Conservation (phyloP, 2,888 invertebrate species). For the Eurytoma adleriae region DNA sequence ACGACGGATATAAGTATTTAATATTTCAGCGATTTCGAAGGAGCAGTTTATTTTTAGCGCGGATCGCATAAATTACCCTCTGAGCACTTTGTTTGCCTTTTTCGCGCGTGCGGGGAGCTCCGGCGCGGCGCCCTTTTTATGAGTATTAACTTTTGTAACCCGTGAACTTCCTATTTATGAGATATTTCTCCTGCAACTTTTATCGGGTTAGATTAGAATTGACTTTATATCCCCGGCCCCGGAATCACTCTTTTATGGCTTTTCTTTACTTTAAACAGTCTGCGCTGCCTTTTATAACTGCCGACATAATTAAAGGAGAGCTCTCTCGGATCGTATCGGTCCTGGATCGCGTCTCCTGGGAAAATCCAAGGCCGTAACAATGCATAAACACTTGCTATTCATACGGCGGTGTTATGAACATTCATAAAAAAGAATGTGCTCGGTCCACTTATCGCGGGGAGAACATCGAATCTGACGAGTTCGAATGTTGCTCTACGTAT, state of each 20-base stretch:
- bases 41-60: neutral
- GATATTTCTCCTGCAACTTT: constrained; percentile 24
- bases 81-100: neutral
- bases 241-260: neutral
- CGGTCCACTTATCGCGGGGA: too few relatives aligned
- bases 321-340: too few relatives aligned
- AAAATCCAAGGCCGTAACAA: too few relatives aligned
- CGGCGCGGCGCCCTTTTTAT: neutral
- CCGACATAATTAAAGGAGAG: too few relatives aligned
- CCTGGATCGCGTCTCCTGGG: too few relatives aligned
- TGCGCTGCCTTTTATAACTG: neutral
- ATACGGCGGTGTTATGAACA: too few relatives aligned
- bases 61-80: neutral
- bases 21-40: neutral
- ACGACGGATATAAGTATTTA: neutral
- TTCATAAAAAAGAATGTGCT: too few relatives aligned
- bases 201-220: constrained; percentile 5
- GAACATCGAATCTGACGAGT: too few relatives aligned
- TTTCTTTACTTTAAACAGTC: neutral
- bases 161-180: constrained; percentile 12
- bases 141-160: neutral
- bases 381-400: too few relatives aligned
- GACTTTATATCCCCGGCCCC: neutral
- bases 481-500: too few relatives aligned
- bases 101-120: neutral